Percentiles rank a stretch among this genome's conserved stretches.
phyloP scores from a whole-genome alignment of 1,140 invertebrate species.

The Eulimnadia texana region DNA sequence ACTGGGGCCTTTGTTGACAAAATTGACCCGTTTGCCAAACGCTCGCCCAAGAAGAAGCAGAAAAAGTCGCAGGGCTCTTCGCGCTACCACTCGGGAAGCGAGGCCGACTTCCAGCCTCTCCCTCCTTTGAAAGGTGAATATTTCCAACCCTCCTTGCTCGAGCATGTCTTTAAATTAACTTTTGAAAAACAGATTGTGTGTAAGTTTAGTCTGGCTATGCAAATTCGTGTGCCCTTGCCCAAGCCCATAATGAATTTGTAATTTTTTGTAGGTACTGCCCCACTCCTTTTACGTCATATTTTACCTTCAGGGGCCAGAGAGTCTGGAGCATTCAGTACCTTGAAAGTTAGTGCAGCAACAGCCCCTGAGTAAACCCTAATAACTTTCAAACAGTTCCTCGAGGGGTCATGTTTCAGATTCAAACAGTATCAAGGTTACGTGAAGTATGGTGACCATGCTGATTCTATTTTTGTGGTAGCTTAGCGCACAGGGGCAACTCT shows the following conservation, averaged over 20 bases:
- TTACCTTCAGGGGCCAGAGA: background rate
- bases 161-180: background rate
- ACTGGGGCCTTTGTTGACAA: constrained; percentile 66
- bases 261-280: background rate
- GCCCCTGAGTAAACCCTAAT: too few species aligned
- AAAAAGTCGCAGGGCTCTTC: constrained; percentile 85
- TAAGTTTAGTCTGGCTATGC: background rate
- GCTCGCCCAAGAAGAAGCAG: constrained; percentile 80
- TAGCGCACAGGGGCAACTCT: too few species aligned
- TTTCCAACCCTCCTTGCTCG: background rate
- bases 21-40: constrained; percentile 85
- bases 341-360: background rate
- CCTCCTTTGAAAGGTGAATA: constrained; percentile 66
- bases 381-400: too few species aligned
- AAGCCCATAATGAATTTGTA: background rate
- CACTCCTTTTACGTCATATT: background rate
- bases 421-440: background rate
- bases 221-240: background rate
- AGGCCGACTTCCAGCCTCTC: constrained; percentile 72
- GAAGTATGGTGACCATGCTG: background rate
- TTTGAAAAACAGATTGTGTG: background rate
- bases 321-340: background rate
- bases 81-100: constrained; percentile 71
- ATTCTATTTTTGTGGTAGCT: background rate
- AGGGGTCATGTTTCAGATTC: too few species aligned